Evolutionary conservation across 2,888 invertebrate genomes (phyloP).

Genomic region (Eustalomyia histrio): DNA sequence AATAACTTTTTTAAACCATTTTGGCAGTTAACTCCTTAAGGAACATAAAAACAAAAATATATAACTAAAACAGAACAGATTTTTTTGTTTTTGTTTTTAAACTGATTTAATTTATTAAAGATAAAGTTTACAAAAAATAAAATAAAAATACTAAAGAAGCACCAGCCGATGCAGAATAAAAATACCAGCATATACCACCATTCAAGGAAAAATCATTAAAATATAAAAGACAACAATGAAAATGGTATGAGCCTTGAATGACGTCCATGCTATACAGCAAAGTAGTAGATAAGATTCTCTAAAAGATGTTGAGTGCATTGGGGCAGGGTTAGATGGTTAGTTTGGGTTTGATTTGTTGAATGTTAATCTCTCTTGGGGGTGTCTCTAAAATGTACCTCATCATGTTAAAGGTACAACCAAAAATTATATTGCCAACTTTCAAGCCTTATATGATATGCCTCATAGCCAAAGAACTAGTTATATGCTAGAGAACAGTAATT

Average conservation of each 20-base stretch:
- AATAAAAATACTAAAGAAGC: not conserved
- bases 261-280: not conserved
- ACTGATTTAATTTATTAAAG: conserved; percentile 64
- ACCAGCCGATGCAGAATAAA: not conserved
- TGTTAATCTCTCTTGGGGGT: conserved; percentile 57
- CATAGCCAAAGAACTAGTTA: not conserved
- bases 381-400: conserved; percentile 34
- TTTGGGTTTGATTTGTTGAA: conserved; percentile 33
- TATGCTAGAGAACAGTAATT: not conserved
- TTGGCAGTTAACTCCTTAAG: conserved; percentile 52
- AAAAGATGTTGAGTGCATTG: not conserved
- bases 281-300: conserved; percentile 18
- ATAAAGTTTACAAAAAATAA: conserved; percentile 31
- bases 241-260: not conserved
- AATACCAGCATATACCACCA: not conserved
- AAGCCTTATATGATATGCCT: not conserved
- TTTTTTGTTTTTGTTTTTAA: conserved; percentile 53
- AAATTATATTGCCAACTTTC: conserved; percentile 7
- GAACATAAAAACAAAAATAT: not conserved
- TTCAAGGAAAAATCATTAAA: not conserved
- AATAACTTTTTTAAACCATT: conserved; percentile 34
- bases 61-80: not conserved
- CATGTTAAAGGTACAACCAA: conserved; percentile 2
- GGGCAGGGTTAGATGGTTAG: not conserved
- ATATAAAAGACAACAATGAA: not conserved